Conservation (phyloP, 2,113 vertebrate genomes). For the Brienomyrus longianalis region DNA sequence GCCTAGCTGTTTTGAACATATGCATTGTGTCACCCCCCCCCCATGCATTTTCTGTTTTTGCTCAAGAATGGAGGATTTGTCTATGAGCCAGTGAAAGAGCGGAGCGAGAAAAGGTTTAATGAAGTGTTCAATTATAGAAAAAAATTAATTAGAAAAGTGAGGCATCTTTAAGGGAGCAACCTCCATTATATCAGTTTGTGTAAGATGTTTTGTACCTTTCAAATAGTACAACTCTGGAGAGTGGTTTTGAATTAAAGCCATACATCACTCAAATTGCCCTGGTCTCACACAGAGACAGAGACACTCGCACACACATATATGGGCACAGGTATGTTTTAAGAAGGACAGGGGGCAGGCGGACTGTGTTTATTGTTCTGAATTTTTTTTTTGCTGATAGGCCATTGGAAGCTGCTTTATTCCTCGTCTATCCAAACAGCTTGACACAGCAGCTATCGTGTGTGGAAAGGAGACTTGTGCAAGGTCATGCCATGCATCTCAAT, state of each 20-base stretch:
- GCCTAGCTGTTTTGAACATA: neutral
- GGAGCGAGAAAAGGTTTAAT: neutral
- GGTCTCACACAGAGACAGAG: neutral
- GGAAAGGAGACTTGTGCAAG: neutral
- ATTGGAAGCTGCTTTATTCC: neutral
- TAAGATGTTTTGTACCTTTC: neutral
- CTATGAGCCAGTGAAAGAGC: neutral
- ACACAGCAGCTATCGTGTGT: neutral
- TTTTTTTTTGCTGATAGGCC: no score
- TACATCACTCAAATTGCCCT: neutral
- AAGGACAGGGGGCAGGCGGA: neutral
- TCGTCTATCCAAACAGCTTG: neutral
- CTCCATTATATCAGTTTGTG: slow-evolving; percentile 7
- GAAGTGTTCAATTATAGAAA: slow-evolving; percentile 15
- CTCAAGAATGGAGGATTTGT: neutral
- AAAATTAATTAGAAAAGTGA: neutral
- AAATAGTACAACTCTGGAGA: neutral
- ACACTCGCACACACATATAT: neutral
- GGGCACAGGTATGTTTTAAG: neutral
- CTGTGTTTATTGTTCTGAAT: neutral
- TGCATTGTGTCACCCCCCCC: neutral
- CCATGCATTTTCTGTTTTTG: neutral
- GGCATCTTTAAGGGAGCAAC: neutral
- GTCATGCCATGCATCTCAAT: neutral
- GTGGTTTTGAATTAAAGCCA: slow-evolving; percentile 12